These are phyloP conservation scores for Nemapogon koenigi DNA, from an alignment of 2,888 invertebrate species.

Conservation along the genomic window DNA sequence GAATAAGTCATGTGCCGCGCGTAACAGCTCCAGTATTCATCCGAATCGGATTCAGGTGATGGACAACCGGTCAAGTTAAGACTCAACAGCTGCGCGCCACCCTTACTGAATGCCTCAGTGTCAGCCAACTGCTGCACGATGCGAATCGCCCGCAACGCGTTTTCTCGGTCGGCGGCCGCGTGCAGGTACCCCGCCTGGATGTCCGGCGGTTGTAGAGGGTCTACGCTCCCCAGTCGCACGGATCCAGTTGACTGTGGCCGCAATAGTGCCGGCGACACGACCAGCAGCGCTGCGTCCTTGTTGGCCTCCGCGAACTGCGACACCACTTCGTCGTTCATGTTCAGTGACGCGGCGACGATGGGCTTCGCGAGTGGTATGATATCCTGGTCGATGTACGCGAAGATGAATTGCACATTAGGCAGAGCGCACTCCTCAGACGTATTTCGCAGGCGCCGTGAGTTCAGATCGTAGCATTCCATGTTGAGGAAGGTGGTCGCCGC, in stretches of 20 bases:
- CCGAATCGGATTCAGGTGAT: neutral
- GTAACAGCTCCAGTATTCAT: conserved; percentile 10
- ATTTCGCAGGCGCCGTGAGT: conserved; percentile 19
- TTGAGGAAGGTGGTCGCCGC: conserved; percentile 31
- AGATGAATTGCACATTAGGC: conserved; percentile 30
- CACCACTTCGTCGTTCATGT: conserved; percentile 20
- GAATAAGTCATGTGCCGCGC: conserved; percentile 26
- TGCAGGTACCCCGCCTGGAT: conserved; percentile 32
- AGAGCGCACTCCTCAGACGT: conserved; percentile 26
- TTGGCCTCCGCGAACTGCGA: conserved; percentile 25
- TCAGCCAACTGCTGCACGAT: conserved; percentile 23
- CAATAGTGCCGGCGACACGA: conserved; percentile 26
- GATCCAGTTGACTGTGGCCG: conserved; percentile 28
- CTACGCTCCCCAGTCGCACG: conserved; percentile 26
- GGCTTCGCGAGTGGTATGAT: conserved; percentile 17
- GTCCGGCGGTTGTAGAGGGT: conserved; percentile 25
- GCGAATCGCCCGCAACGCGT: conserved; percentile 25
- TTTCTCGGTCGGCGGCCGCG: conserved; percentile 27
- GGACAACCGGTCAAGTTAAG: neutral
- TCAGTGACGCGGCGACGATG: conserved; percentile 18
- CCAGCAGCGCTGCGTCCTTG: conserved; percentile 22
- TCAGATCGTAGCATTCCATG: conserved; percentile 30
- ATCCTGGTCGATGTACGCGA: conserved; percentile 25
- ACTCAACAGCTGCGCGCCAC: neutral
- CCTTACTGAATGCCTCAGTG: conserved; percentile 15